Conservation (phyloP, 2,888 invertebrate species). For the Zelleria hepariella region DNA sequence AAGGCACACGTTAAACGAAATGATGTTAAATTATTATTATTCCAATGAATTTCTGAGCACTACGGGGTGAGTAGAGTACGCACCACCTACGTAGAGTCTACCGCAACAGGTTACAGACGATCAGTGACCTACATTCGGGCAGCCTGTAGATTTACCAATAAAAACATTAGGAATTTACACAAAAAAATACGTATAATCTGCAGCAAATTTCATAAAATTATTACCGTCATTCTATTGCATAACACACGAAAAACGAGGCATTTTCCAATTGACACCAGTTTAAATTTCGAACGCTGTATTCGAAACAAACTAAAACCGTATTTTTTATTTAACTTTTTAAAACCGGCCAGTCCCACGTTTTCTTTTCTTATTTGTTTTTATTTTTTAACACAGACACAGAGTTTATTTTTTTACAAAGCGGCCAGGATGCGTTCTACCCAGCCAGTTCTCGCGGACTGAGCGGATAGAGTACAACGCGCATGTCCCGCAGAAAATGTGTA, state of each 20-base stretch:
- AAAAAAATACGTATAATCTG: no score
- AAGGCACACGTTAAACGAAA: neutral
- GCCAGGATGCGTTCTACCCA: slow-evolving; percentile 28
- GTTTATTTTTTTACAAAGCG: slow-evolving; percentile 9
- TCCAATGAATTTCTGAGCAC: neutral
- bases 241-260: neutral
- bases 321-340: neutral
- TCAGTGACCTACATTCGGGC: slow-evolving; percentile 24
- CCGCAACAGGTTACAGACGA: slow-evolving; percentile 28
- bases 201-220: no score
- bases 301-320: neutral
- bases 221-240: no score
- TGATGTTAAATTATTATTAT: neutral
- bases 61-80: neutral
- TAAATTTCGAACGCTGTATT: neutral
- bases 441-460: slow-evolving; percentile 40
- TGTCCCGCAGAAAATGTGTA: slow-evolving; percentile 39
- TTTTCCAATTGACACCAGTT: neutral
- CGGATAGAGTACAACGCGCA: slow-evolving; percentile 35
- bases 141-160: neutral
- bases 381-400: slow-evolving; percentile 4
- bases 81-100: slow-evolving; percentile 24
- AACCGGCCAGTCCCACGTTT: neutral
- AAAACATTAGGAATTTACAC: neutral
- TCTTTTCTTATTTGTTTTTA: neutral